Base-by-base conservation (phyloP, 2,888 invertebrate genomes). In the Machimus atricapillus region DNA sequence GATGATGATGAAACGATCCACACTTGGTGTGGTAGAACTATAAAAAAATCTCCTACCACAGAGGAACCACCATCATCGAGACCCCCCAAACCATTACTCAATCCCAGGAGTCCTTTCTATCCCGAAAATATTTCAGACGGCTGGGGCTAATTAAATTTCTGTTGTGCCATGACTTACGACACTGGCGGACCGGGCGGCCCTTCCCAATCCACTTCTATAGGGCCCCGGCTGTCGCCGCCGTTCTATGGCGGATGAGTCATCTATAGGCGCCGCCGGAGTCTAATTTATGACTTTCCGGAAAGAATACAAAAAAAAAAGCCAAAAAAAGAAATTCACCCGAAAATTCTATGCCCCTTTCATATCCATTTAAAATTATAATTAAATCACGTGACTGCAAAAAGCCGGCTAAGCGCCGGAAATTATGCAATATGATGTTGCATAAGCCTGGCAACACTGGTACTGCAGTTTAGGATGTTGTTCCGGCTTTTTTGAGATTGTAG, bases 231-330 rank as follows among this genome's bases (percentile, higher is more conserved):
- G 37, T 43, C n/a, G 19, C 77, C 66, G 27, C 37, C 40, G 14
- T 31, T 23, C 37, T n/a, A 82, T 19, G 79, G 81, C 9, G 27
- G 76, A 87, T 87, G 88, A 88, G 31, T 88, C 88, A 88, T 81
- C 85, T 76, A 76, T 85, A 88, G 89, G 88, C 87, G 89, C 88
- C 88, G 56, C 66, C 66, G 85, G 58, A 87, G 74, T 31, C 77
- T 52, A 37, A 77, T 78, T 83, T 79, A 58, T 23, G 40, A 37
- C 43, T 43, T 27, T 23, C 40, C 78, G 23, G 43, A 46, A 78
- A 14, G 7, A 52, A 77, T 1, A 78, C 27, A 12, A 46, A 2
- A 46, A 46, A 14, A 16, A 46, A 46, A 46, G 3, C 14, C 4
- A 46, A 46, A 14, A 16, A 46, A 46, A 46, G 3, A 46, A 78